A percentile compares a stretch with the other conserved stretches of the same genome.
These are phyloP conservation scores for Poecilia velifera DNA, from an alignment of 2,797 vertebrate species.

Conservation along the genomic window DNA sequence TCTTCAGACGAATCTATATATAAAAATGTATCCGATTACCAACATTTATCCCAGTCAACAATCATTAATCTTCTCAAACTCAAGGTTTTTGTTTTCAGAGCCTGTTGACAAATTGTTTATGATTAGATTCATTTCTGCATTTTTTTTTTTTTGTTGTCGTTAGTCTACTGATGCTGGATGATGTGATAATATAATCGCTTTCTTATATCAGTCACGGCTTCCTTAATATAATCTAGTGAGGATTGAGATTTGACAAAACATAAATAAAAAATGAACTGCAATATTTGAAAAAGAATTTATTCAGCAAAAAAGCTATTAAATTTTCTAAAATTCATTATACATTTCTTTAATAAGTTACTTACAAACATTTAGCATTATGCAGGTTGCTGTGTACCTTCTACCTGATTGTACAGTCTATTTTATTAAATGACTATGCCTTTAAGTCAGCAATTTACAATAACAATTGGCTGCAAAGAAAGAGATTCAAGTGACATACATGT, in stretches of 20 bases:
- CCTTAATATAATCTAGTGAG: neutral
- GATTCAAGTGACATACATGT: conserved; percentile 14
- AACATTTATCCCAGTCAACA: neutral
- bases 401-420: conserved; percentile 27
- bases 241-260: neutral
- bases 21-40: too few species aligned
- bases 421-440: conserved; percentile 27
- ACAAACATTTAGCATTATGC: conserved; percentile 32
- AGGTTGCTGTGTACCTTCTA: conserved; percentile 13
- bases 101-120: neutral
- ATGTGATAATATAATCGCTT: neutral
- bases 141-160: neutral
- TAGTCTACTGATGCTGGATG: neutral
- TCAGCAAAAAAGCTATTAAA: conserved; percentile 48
- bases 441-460: conserved; percentile 37
- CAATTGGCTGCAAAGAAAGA: conserved; percentile 36
- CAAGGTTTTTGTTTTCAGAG: neutral
- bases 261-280: neutral
- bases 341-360: conserved; percentile 33
- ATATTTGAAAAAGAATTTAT: conserved; percentile 62
- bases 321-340: conserved; percentile 31
- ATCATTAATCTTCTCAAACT: neutral
- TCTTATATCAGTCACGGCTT: neutral
- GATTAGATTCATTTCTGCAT: neutral
- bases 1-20: neutral